Evolutionary conservation across 2,113 vertebrate species (phyloP), one percentile per base, ranked within the genome.

Genomic region (Tricholaema leucomelas): DNA sequence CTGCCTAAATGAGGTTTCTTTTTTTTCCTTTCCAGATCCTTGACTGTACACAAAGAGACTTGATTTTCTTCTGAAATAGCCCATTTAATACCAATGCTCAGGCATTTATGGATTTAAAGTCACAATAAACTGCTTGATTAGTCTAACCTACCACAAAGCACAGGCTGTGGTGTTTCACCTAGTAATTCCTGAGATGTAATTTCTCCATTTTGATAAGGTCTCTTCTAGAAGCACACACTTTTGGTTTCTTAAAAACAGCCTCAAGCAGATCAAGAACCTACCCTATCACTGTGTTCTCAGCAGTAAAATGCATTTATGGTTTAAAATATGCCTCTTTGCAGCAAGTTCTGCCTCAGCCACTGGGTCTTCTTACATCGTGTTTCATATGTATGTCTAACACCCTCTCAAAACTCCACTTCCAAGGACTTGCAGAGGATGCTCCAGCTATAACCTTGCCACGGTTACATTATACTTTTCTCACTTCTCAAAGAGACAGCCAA

Each of bases 1-100:
- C 90, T 94, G 65, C 72, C 73, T 87, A 92, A 92, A 94, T 67
- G 90, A 87, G 82, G 65, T 78, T 85, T 71, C 67, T 90, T 81
- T 82, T 79, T 85, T 82, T 79, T 85, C 85, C 76, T 70, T 1
- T 7, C 44, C 76, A 71, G 72, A 93, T 63, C 82, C 81, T 35
- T 64, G 79, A 85, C 35, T 72, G 77, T 86, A 90, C 83, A 88
- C 60, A 85, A 70, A 88, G 50, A 87, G 64, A 88, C 58, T 56
- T 55, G 63, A 75, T 55, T 24, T 81, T 69, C 66, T 36, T n/a
- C 76, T 66, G 58, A 87, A 94, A 94, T 31, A 86, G 85, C 58
- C 58, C 44, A 81, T 81, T 92, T 86, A 95, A 86, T 71, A 87
- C 27, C 61, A 72, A 9, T 36, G 82, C 24, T 75, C n/a, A 61